phyloP scores from a whole-genome alignment of 1,140 invertebrate species.

The Drosophila sp. region DNA sequence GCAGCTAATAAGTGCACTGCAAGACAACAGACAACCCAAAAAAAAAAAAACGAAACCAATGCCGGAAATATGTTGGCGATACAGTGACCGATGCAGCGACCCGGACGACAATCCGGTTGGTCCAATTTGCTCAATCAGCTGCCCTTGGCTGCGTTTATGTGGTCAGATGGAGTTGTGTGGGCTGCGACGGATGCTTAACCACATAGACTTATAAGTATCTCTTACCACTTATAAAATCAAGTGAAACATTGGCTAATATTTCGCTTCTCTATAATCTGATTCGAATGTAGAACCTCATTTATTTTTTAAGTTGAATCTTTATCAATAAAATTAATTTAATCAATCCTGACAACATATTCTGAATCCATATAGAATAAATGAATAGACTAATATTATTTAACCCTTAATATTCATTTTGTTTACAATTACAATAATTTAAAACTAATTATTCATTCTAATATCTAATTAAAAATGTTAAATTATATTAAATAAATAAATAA shows the following conservation, averaged over 20 bases:
- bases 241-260: neutral
- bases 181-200: slow-evolving; percentile 24
- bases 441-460: too few species aligned
- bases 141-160: slow-evolving; percentile 57
- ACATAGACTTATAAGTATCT: neutral
- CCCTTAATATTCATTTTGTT: too few species aligned
- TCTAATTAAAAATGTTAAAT: too few species aligned
- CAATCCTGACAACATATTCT: too few species aligned
- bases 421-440: too few species aligned
- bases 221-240: neutral
- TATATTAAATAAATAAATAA: too few species aligned
- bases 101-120: slow-evolving; percentile 5
- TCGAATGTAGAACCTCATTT: too few species aligned
- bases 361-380: too few species aligned
- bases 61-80: slow-evolving; percentile 71
- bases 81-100: slow-evolving; percentile 34
- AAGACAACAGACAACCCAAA: slow-evolving; percentile 49
- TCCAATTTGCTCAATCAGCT: slow-evolving; percentile 52
- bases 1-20: slow-evolving; percentile 72
- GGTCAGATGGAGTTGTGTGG: slow-evolving; percentile 41
- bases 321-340: too few species aligned
- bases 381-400: too few species aligned
- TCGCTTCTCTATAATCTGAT: neutral
- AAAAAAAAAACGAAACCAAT: slow-evolving; percentile 30
- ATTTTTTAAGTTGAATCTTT: too few species aligned